phyloP scores from a whole-genome alignment of 2,888 invertebrate genomes.

The Aromia moschata region DNA sequence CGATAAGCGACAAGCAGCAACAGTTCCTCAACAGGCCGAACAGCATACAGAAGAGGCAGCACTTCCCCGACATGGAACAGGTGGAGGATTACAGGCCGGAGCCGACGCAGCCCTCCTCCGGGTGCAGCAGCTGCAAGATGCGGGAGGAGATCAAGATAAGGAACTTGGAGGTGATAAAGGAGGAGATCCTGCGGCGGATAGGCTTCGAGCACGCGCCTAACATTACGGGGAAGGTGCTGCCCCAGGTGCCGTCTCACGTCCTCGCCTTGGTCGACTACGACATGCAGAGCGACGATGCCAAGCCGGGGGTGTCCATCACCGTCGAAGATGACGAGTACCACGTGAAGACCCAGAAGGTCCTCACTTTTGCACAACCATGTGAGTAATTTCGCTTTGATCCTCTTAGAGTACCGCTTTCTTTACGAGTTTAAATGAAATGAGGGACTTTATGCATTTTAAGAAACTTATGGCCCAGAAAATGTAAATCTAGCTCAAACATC shows the following conservation, averaged over 20 bases:
- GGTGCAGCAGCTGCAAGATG: constrained; percentile 67
- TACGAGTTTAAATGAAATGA: too few relatives aligned
- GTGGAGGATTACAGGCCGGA: constrained; percentile 35
- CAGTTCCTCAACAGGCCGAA: constrained; percentile 34
- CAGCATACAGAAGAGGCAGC: constrained; percentile 40
- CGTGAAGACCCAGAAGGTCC: constrained; percentile 73
- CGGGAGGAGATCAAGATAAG: constrained; percentile 68
- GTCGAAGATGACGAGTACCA: constrained; percentile 74
- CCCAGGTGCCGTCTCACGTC: constrained; percentile 65
- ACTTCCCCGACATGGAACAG: constrained; percentile 22
- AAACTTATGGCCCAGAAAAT: too few relatives aligned
- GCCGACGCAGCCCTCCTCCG: constrained; percentile 39
- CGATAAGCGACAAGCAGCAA: constrained; percentile 38
- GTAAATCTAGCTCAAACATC: too few relatives aligned
- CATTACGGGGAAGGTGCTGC: constrained; percentile 68
- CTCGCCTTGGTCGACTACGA: constrained; percentile 56
- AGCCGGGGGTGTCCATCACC: constrained; percentile 65
- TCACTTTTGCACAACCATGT: constrained; percentile 72
- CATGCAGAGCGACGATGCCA: constrained; percentile 64
- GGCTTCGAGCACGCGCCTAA: constrained; percentile 67
- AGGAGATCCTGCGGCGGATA: constrained; percentile 69
- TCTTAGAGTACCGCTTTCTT: too few relatives aligned
- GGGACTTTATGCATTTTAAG: too few relatives aligned
- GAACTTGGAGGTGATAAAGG: constrained; percentile 69
- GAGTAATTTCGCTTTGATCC: constrained; percentile 56